A percentile compares a stretch with the other conserved stretches of the same genome.
These are phyloP conservation scores for Plutella xylostella DNA, from an alignment of 2,888 invertebrate genomes.

Conservation along the genomic window DNA sequence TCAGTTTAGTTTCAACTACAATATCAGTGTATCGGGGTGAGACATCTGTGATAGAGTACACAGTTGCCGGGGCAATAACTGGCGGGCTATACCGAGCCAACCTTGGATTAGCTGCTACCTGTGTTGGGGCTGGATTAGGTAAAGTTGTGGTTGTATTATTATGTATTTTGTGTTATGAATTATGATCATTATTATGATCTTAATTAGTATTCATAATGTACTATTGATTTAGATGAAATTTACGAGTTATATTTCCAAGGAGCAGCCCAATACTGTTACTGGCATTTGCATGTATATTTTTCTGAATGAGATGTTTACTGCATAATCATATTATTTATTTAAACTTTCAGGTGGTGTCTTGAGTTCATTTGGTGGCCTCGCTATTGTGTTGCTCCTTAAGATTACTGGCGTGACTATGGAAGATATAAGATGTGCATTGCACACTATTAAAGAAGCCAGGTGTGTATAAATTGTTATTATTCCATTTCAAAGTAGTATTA, in stretches of 20 bases:
- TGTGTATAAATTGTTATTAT: constrained; percentile 16
- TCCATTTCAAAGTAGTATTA: not conserved
- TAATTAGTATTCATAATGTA: not conserved
- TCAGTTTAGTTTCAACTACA: constrained; percentile 72
- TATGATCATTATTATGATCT: not conserved
- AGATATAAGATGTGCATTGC: constrained; percentile 72
- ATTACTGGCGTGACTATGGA: constrained; percentile 72
- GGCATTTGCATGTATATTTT: not conserved
- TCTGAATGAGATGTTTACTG: not conserved
- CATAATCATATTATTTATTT: not conserved
- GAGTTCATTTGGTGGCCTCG: constrained; percentile 71
- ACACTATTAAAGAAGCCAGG: constrained; percentile 51
- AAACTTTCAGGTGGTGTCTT: constrained; percentile 63
- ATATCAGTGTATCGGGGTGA: constrained; percentile 77
- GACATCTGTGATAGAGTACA: constrained; percentile 75
- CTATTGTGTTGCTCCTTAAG: constrained; percentile 66
- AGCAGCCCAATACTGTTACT: not conserved
- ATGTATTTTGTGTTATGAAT: too few species aligned
- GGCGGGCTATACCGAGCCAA: constrained; percentile 77
- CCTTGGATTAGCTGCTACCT: constrained; percentile 75
- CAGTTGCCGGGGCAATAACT: constrained; percentile 73
- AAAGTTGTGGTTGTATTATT: too few species aligned
- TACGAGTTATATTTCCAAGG: not conserved
- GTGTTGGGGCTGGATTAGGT: constrained; percentile 77
- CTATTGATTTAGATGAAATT: not conserved